Evolutionary conservation across 2,113 vertebrate species (phyloP).

Genomic region (Amblyornis subalaris): DNA sequence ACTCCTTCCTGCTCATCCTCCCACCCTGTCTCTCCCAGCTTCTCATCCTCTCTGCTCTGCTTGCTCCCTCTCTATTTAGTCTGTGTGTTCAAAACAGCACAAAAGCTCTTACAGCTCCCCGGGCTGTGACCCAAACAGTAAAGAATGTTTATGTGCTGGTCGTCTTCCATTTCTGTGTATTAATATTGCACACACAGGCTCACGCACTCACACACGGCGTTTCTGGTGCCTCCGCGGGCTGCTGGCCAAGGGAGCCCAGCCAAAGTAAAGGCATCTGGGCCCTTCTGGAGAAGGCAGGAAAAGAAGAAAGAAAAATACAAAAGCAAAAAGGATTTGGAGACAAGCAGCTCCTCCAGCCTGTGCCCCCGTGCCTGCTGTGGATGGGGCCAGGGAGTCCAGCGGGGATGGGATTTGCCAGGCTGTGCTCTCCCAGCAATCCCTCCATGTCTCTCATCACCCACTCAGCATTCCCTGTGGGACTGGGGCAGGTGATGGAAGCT

Average conservation of each 20-base stretch:
- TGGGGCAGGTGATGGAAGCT: not conserved
- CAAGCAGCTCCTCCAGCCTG: not conserved
- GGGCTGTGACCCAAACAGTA: constrained; percentile 66
- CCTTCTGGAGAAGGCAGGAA: constrained; percentile 35
- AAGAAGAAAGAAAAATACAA: constrained; percentile 19
- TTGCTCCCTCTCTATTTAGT: not conserved
- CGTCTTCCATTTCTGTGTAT: constrained; percentile 51
- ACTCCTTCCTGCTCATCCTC: not conserved
- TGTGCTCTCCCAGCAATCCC: not conserved
- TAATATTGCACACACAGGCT: constrained; percentile 35
- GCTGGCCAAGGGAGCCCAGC: constrained; percentile 53
- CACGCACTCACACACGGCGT: constrained; percentile 5
- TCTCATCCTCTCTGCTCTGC: not conserved
- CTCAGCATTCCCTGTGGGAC: rapidly evolving
- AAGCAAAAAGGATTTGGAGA: not conserved
- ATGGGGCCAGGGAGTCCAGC: not conserved
- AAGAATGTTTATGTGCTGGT: constrained; percentile 69
- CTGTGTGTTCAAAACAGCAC: constrained; percentile 41
- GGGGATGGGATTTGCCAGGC: rapidly evolving
- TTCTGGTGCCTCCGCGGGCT: constrained; percentile 32
- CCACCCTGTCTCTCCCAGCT: not conserved
- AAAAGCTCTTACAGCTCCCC: constrained; percentile 51
- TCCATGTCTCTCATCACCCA: rapidly evolving
- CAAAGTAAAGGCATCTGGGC: constrained; percentile 66
- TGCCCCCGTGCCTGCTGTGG: not conserved